Conservation (phyloP, 2,888 invertebrate species). For the Gisinianus flammeolus region DNA sequence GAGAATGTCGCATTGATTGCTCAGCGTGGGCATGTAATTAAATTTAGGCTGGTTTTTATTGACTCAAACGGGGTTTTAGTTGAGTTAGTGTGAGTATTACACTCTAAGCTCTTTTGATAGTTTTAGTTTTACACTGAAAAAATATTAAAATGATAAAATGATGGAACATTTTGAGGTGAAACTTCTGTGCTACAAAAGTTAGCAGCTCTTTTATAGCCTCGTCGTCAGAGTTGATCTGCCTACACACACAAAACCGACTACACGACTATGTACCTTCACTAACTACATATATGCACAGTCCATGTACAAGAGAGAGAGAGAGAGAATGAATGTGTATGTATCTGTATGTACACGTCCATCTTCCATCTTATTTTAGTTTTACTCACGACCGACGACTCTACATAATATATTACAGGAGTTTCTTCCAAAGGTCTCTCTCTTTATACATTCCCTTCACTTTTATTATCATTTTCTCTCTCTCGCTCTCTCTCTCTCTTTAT, state of each 20-base stretch:
- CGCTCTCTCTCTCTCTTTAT: too few relatives aligned
- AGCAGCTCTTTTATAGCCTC: not conserved
- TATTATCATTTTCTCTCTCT: too few relatives aligned
- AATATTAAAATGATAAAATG: constrained; percentile 36
- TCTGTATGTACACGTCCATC: not conserved
- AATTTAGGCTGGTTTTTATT: constrained; percentile 30
- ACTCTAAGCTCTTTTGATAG: constrained; percentile 26
- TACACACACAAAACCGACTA: too few relatives aligned
- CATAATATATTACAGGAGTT: too few relatives aligned
- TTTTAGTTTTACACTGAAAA: constrained; percentile 31
- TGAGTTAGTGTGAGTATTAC: constrained; percentile 23
- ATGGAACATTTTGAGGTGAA: constrained; percentile 29
- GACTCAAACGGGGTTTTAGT: constrained; percentile 29
- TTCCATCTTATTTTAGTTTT: too few relatives aligned
- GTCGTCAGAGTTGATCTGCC: too few relatives aligned
- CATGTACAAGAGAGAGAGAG: too few relatives aligned
- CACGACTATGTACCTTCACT: not conserved
- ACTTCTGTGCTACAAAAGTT: constrained; percentile 24
- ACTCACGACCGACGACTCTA: too few relatives aligned
- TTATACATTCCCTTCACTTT: too few relatives aligned
- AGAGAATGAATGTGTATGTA: not conserved
- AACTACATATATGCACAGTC: not conserved
- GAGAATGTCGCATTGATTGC: constrained; percentile 31
- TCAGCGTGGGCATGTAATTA: constrained; percentile 3
- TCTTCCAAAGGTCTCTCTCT: too few relatives aligned